These are phyloP conservation scores for Melanogrammus aeglefinus DNA, from an alignment of 2,797 vertebrate species.

Conservation along the genomic window DNA sequence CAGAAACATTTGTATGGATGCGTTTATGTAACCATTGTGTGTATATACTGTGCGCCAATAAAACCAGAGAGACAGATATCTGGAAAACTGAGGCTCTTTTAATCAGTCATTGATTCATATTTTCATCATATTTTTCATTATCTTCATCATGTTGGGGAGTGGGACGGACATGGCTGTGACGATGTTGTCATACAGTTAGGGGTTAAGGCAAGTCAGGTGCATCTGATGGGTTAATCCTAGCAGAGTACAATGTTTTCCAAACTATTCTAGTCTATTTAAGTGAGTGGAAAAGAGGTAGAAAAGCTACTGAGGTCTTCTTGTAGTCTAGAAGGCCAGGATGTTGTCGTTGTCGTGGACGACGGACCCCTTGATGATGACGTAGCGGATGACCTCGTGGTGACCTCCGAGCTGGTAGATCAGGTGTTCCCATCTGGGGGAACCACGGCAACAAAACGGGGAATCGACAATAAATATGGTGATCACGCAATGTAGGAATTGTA, in stretches of 20 bases:
- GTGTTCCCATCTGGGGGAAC: slow-evolving; percentile 87
- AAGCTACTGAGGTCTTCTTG: neutral
- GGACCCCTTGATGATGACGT: slow-evolving; percentile 85
- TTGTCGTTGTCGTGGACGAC: slow-evolving; percentile 78
- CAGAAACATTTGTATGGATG: neutral
- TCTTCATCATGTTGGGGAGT: too few relatives aligned
- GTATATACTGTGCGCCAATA: neutral
- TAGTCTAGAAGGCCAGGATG: slow-evolving; percentile 44
- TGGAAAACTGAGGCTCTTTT: neutral
- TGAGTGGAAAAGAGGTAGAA: neutral
- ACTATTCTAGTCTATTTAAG: neutral
- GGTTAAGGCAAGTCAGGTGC: too few relatives aligned
- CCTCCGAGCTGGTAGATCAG: slow-evolving; percentile 96
- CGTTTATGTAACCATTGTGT: neutral
- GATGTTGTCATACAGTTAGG: too few relatives aligned
- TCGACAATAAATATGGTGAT: neutral
- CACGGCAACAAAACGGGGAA: neutral
- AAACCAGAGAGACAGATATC: neutral
- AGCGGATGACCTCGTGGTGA: slow-evolving; percentile 86
- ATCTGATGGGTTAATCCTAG: too few relatives aligned
- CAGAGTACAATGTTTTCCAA: neutral
- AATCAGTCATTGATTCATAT: too few relatives aligned
- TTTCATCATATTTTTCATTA: too few relatives aligned
- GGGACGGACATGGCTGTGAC: too few relatives aligned
- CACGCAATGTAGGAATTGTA: neutral